These are phyloP conservation scores for Hemiprocne comata DNA, from an alignment of 2,113 vertebrate genomes.

Conservation along the genomic window DNA sequence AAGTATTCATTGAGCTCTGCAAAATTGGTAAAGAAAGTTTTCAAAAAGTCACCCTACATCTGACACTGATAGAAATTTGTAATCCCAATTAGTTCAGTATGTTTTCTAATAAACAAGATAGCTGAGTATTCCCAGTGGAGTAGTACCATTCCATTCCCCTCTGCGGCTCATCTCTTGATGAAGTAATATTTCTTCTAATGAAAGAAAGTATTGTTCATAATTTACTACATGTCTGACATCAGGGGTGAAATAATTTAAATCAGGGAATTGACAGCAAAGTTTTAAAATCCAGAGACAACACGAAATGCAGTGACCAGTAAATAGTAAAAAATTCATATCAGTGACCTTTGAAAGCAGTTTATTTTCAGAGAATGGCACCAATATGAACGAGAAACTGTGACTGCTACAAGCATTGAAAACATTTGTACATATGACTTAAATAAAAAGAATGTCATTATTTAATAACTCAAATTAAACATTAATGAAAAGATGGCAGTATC, in stretches of 20 bases:
- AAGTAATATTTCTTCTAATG: conserved; percentile 43
- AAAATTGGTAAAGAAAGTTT: background rate
- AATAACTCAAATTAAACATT: background rate
- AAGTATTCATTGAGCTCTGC: background rate
- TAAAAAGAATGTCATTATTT: conserved; percentile 28
- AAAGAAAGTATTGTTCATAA: conserved; percentile 59
- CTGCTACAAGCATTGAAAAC: background rate
- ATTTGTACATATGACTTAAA: conserved; percentile 39
- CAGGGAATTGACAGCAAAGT: conserved; percentile 10
- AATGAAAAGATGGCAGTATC: background rate
- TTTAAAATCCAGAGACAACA: conserved; percentile 50
- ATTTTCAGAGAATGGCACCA: conserved; percentile 33
- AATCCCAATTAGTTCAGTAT: background rate
- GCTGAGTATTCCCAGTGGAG: background rate
- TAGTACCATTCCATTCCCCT: background rate
- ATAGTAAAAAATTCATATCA: conserved; percentile 13
- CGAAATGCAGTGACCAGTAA: conserved; percentile 11
- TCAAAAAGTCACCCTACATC: background rate
- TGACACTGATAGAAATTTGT: background rate
- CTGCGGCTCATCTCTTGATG: conserved; percentile 35
- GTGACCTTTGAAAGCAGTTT: conserved; percentile 28
- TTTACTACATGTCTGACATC: conserved; percentile 67
- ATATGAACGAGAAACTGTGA: background rate
- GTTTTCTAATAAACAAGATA: conserved; percentile 12
- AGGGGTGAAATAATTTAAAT: conserved; percentile 66